These are phyloP conservation scores for Sepioteuthis lessoniana DNA, from an alignment of 2,888 invertebrate genomes.

Conservation along the genomic window DNA sequence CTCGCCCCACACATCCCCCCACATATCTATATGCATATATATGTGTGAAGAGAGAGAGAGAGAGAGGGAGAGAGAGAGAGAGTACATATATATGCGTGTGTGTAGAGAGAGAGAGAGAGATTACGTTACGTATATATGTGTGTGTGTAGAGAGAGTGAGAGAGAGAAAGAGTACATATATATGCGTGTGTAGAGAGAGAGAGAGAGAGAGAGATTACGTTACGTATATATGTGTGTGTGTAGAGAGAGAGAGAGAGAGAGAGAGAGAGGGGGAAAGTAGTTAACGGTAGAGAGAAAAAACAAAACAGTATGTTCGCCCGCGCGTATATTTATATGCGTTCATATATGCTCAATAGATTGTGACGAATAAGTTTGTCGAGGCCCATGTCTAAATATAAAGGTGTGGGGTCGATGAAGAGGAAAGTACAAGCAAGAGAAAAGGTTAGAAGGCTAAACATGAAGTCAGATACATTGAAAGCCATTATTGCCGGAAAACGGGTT, in stretches of 20 bases:
- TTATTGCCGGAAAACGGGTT: constrained; percentile 23
- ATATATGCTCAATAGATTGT: not conserved
- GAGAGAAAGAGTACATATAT: not conserved
- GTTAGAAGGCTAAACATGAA: not conserved
- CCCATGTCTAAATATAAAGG: not conserved
- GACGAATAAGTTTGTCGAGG: not conserved
- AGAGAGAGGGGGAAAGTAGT: not conserved
- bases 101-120: accelerated
- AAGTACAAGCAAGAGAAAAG: not conserved
- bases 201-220: too few relatives aligned
- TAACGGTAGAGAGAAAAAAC: not conserved
- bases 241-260: accelerated
- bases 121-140: too few relatives aligned
- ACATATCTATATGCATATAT: not conserved
- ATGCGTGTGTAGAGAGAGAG: not conserved
- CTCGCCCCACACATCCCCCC: too few relatives aligned
- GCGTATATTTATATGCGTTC: not conserved
- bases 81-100: not conserved
- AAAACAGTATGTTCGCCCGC: not conserved
- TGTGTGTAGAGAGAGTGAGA: too few relatives aligned
- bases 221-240: not conserved
- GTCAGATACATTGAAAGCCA: not conserved
- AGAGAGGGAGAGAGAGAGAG: too few relatives aligned
- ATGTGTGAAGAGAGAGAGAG: not conserved
- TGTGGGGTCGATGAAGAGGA: not conserved